Evolutionary conservation across 2,888 invertebrate genomes (phyloP).

Genomic region (Gymnocheta viridis): DNA sequence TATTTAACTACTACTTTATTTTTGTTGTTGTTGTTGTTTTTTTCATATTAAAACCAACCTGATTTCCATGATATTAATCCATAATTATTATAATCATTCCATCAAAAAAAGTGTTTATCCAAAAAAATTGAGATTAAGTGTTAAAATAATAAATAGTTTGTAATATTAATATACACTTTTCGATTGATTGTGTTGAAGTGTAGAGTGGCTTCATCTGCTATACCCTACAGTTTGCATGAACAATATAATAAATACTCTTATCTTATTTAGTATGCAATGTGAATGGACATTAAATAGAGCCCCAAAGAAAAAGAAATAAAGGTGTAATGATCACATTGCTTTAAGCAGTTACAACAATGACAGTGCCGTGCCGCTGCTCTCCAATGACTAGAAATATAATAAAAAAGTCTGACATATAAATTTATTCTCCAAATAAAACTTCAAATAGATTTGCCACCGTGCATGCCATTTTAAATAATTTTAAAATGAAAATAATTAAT

Average conservation of each 20-base stretch:
- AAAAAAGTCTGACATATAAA: background rate
- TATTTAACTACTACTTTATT: constrained; percentile 17
- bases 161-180: constrained; percentile 29
- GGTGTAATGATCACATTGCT: background rate
- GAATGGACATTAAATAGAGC: background rate
- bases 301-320: background rate
- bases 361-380: background rate
- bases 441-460: background rate
- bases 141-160: constrained; percentile 62
- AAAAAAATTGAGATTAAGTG: constrained; percentile 59
- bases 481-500: background rate
- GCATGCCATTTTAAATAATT: background rate
- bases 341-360: background rate
- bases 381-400: background rate
- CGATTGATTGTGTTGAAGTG: constrained; percentile 31
- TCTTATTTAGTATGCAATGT: background rate
- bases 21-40: background rate
- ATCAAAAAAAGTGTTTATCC: constrained; percentile 38
- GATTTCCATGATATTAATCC: constrained; percentile 46
- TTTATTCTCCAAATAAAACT: background rate
- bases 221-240: constrained; percentile 4
- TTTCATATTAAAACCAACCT: constrained; percentile 13
- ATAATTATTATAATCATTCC: constrained; percentile 58
- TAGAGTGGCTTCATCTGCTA: background rate
- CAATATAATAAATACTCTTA: background rate